Percentiles rank a stretch among this genome's conserved stretches.
Evolutionary conservation across 2,888 invertebrate species (phyloP).

Genomic region (Latrodectus hesperus): DNA sequence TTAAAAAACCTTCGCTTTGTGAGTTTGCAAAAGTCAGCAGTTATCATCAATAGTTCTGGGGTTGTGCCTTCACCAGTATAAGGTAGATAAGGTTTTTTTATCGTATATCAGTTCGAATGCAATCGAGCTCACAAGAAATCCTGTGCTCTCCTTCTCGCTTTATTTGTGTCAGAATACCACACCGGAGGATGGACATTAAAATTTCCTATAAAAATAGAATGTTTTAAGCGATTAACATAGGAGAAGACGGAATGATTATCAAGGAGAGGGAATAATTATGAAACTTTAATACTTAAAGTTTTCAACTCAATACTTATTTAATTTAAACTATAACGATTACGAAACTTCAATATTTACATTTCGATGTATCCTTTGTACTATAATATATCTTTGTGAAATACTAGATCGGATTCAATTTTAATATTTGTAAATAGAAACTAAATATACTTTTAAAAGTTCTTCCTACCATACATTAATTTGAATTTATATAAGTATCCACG

Average conservation of each 20-base stretch:
- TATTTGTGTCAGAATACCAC: conserved; percentile 11
- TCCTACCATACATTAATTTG: too few relatives aligned
- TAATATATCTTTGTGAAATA: too few relatives aligned
- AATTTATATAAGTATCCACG: too few relatives aligned
- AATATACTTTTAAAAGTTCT: too few relatives aligned
- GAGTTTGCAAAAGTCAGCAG: conserved; percentile 4
- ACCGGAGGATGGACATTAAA: conserved; percentile 17
- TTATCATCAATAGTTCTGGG: background rate
- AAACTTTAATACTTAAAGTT: too few relatives aligned
- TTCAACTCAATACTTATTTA: too few relatives aligned
- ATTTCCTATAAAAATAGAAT: conserved; percentile 4
- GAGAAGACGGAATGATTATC: background rate
- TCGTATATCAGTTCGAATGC: background rate
- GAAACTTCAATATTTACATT: too few relatives aligned
- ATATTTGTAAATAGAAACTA: too few relatives aligned
- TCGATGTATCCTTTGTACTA: too few relatives aligned
- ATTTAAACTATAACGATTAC: too few relatives aligned
- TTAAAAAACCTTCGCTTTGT: background rate
- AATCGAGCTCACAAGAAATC: background rate
- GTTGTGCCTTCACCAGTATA: background rate
- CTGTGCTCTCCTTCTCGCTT: background rate
- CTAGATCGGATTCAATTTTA: too few relatives aligned
- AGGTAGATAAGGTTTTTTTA: conserved; percentile 8
- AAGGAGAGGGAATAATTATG: background rate
- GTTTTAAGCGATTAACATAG: background rate